Evolutionary conservation across 2,888 invertebrate species (phyloP), one percentile per base, ranked within the genome.

Genomic region (Ochropleura plecta): DNA sequence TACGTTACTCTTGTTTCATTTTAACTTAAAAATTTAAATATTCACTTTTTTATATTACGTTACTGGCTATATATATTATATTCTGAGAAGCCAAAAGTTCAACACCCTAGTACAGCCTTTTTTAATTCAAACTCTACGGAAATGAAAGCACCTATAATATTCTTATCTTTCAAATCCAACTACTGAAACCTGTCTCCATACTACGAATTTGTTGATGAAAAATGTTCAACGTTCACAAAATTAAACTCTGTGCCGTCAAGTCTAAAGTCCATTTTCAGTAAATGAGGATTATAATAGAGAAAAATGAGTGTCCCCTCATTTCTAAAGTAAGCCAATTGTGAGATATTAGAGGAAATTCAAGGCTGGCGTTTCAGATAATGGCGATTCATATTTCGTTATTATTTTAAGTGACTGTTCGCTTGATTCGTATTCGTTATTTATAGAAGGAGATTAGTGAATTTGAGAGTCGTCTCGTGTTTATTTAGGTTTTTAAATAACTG

Each of bases 321-420:
- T 65, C 76, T 62, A 51, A 71, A 84, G 71, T 72, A 85, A 78
- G 73, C 81, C 84, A 86, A 86, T 86, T 77, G 81, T 64, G 77
- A 82, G 73, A 81, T 86, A 85, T 86, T 86, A 85, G 78, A 81
- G 81, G 62, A 62, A 71, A 75, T 84, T 84, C 81, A 69, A 75
- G 84, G 53, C 64, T 84, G 64, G 44, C 81, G 59, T 74, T 81
- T 80, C 53, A 69, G 64, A 80, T 84, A 84, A 81, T 81, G 68
- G 40, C 16, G 59, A 66, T 68, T 80, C 70, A 84, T 81, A 84
- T 84, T 84, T 75, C 53, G 67, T 81, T 74, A 59, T 83, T 81
- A 79, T 70, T 66, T 57, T 78, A 66, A 77, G 20, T 20, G 49
- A 67, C 16, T 64, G n/a, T 8, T 71, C 42, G n/a, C 16, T 55